Evolutionary conservation across 2,888 invertebrate species (phyloP), one percentile per base, ranked within the genome.

Genomic region (Entomobrya multifasciata): DNA sequence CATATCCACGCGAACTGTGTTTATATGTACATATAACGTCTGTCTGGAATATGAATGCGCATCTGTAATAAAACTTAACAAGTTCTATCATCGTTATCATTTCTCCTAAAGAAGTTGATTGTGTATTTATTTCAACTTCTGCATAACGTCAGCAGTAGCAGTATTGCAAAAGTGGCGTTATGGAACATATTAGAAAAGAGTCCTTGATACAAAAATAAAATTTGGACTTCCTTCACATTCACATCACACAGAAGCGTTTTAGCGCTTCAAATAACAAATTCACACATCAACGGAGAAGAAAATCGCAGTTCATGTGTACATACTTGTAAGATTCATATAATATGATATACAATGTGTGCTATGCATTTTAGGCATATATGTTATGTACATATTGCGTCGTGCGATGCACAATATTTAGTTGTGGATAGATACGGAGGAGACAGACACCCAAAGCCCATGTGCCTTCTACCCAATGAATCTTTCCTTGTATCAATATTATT

Each of bases 201-300:
- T 67, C 87, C 88, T 89, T 89, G 88, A 89, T 89, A 89, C 87
- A 74, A 89, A 89, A 89, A 89, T 87, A 87, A 89, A 87, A 87
- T 89, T 85, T 82, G 84, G 36, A 67, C 67, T 67, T 67, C 10
- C 55, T 80, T 80, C 67, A 62, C 62, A 62, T 30, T 62, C 62
- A 30, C 13, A 22, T 6, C 52, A 52, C 17, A 52, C 57, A 57
- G 8, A 22, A 30, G 22, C 5, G 10, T 8, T 57, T 25, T 57
- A 8, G n/a, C 11, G 57, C 11, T 57, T 6, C 22, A 6, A 36
- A 36, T 36, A 36, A 36, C 57, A 57, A 57, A 57, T 57, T 57
- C 57, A 57, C 57, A 52, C 13, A 6, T 17, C 25, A 25, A 25
- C 57, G 22, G 25, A 22, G 25, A 20, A 57, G n/a, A n/a, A n/a